Evolutionary conservation across 2,888 invertebrate species (phyloP), one percentile per base, ranked within the genome.

Genomic region (Alviniconcha strummeri): DNA sequence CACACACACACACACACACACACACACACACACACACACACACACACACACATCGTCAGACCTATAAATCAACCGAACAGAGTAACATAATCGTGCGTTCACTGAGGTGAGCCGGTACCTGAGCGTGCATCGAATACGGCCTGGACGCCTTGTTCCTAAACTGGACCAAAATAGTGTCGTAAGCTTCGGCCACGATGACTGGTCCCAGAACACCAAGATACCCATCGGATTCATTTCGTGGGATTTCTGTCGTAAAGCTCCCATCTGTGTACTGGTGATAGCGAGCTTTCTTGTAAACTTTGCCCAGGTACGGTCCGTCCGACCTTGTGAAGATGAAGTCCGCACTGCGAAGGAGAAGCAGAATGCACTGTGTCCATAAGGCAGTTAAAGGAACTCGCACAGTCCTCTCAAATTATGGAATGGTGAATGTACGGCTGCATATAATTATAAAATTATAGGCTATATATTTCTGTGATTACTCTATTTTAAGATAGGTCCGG

Each of bases 141-240:
- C 82, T 75, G 55, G 82, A 69, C 11, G 82, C 82, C 8, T 67
- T 56, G 75, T 82, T 82, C 4, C 82, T 36, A 69, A 82, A 82
- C 52, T 36, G 19, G 4, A 87, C 81, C 5, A 71, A 81, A 57
- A 87, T 74, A 55, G 54, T 83, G 74, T 87, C 87, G 6, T 85
- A 85, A 8, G 83, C 82, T 52, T 86, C 85, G 8, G 81, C 87
- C 54, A 80, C 60, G 67, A 87, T 80, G 60, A 84, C 64, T 2
- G 87, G 87, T 0, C 87, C 87, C 75, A 86, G 56, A 36, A 86
- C 71, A 9, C 85, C 86, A 60, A 86, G 72, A 67, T 84, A 84
- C 13, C 9, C 55, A 13, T 86, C 85, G 69, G 82, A 78, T 15
- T 79, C 78, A 7, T 36, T 69, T 54, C 84, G 78, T 11, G 11